Conservation (phyloP, 1,140 invertebrate species). For the Drosophila ercepeae region DNA sequence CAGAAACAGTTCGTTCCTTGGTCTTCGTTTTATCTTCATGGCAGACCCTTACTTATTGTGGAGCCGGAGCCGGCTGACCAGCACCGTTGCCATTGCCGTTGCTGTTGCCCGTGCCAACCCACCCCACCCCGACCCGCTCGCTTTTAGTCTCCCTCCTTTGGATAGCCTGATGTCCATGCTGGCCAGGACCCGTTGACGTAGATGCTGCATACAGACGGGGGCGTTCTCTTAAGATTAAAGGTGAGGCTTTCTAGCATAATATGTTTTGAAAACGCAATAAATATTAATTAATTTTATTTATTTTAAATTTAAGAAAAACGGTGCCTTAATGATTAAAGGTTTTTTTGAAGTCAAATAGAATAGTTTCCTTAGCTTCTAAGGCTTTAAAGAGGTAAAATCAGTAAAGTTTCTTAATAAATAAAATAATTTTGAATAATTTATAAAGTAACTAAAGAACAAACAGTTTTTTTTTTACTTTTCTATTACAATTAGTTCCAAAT, state of each 20-base stretch:
- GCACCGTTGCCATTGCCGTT: constrained; percentile 48
- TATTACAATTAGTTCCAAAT: no score
- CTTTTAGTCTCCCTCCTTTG: constrained; percentile 12
- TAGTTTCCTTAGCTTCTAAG: no score
- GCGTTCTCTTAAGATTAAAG: neutral
- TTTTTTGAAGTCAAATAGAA: no score
- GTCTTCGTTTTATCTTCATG: constrained; percentile 84
- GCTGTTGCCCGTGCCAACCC: constrained; percentile 31
- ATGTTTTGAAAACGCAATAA: neutral
- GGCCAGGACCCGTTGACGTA: constrained; percentile 51
- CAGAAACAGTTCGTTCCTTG: constrained; percentile 83
- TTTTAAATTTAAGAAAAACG: no score
- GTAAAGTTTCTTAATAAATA: no score
- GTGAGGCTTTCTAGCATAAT: neutral
- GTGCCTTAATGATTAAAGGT: no score
- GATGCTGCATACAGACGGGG: constrained; percentile 32
- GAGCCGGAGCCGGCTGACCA: constrained; percentile 63
- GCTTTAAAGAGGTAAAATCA: no score
- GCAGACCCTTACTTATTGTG: constrained; percentile 83
- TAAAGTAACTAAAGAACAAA: no score
- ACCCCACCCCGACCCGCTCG: constrained; percentile 18
- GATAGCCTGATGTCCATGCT: constrained; percentile 43
- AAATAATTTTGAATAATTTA: no score
- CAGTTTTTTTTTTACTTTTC: no score
- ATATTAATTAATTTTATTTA: no score